Conservation (phyloP, 2,113 vertebrate species). For the Panthera uncia region DNA sequence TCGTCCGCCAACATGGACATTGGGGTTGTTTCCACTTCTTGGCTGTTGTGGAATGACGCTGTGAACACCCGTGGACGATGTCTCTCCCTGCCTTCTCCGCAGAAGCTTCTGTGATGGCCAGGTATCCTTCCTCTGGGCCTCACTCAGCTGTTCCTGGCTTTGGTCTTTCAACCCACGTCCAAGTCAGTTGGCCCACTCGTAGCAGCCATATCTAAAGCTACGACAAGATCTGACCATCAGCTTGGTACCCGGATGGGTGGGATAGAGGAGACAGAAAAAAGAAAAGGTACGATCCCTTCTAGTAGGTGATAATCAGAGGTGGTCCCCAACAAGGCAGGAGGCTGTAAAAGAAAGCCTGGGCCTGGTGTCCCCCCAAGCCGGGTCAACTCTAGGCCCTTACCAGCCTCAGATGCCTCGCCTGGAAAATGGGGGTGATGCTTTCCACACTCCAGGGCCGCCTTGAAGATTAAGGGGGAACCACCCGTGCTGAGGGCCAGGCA, state of each 20-base stretch:
- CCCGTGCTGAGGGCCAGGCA: background rate
- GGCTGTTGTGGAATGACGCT: background rate
- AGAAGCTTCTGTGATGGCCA: background rate
- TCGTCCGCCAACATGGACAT: background rate
- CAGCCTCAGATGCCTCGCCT: background rate
- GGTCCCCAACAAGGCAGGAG: background rate
- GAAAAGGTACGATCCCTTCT: background rate
- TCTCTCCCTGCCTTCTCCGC: background rate
- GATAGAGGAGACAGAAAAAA: background rate
- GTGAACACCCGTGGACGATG: fast-evolving
- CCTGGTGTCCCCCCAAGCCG: fast-evolving
- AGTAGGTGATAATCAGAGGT: background rate
- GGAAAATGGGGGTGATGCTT: background rate
- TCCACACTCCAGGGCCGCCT: fast-evolving
- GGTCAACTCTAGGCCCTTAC: background rate
- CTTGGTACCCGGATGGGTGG: background rate
- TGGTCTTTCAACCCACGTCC: background rate
- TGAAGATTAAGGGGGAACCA: background rate
- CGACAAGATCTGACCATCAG: fast-evolving
- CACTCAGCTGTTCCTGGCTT: background rate
- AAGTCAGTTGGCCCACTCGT: background rate
- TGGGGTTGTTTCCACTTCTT: background rate
- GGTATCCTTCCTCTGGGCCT: background rate
- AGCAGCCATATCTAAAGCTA: background rate
- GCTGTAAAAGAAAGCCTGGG: background rate